Evolutionary conservation across 2,797 vertebrate genomes (phyloP).

Genomic region (Diplodus puntazzo): DNA sequence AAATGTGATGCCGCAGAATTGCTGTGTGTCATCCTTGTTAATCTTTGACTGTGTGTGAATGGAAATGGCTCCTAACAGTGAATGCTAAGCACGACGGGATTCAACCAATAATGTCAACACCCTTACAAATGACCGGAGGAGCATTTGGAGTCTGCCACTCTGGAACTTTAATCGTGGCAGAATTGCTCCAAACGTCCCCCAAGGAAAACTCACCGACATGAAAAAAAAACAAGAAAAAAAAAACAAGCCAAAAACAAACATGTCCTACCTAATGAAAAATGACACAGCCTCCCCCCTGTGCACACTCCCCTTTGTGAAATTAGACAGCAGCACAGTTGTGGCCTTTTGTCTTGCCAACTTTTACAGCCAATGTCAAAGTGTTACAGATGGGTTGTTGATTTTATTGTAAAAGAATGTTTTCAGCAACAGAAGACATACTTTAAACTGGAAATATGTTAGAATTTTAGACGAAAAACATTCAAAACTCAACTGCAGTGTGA

Average conservation of each 20-base stretch:
- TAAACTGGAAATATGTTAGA: too few species aligned
- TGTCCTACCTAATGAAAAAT: conserved; percentile 70
- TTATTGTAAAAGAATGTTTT: conserved; percentile 16
- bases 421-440: conserved; percentile 22
- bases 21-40: conserved; percentile 63
- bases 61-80: conserved; percentile 50
- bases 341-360: conserved; percentile 44
- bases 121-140: conserved; percentile 57
- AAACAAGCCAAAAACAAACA: conserved; percentile 62
- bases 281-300: conserved; percentile 37
- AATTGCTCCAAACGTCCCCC: conserved; percentile 55
- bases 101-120: conserved; percentile 55
- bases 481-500: too few species aligned
- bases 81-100: conserved; percentile 40
- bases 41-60: conserved; percentile 69
- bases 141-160: conserved; percentile 52
- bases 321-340: conserved; percentile 38
- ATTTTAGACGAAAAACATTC: too few species aligned
- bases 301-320: conserved; percentile 56
- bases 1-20: conserved; percentile 69
- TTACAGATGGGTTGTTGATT: conserved; percentile 13
- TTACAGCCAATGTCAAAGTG: conserved; percentile 17
- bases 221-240: conserved; percentile 46
- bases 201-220: conserved; percentile 63
- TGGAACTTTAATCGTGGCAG: conserved; percentile 62